Base-by-base conservation (phyloP, 2,113 vertebrate species). In the Columba livia region DNA sequence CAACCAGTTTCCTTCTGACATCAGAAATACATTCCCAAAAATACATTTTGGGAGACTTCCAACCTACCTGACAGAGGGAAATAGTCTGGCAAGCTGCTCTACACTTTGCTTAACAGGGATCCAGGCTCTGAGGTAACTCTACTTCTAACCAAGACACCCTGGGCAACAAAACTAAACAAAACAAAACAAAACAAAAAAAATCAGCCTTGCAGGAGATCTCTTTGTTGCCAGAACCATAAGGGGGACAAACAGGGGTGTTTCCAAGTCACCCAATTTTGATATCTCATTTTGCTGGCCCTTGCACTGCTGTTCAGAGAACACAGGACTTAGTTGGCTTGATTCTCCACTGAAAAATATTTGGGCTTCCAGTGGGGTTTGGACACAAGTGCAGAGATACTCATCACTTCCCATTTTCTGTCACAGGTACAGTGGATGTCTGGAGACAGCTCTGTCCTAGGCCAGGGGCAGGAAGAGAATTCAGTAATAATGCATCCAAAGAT, bases 41-140 rank as follows among this genome's bases (percentile, higher is more conserved):
- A 91, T 94, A 92, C 19, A n/a, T 88, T 92, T 79, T 94, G 92
- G 77, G 65, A 93, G 61, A 64, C 72, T 78, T 94, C 92, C 93
- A 91, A 75, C 21, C 19, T 67, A 67, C 51, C 42, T 75, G 88
- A 70, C 53, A 78, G 86, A 78, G 15, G 36, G n/a, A 90, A 96
- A 84, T 51, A 85, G 65, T 70, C 78, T 96, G 91, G 87, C 93
- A 94, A 89, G 77, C 65, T 72, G 28, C 65, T 91, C 48, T 89
- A n/a, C 1, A 1, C 38, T 90, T 84, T 75, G 28, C 50, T 78
- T 53, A 78, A 64, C 32, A 53, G 19, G 3, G 61, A 88, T 56
- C 34, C 72, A 44, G 58, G n/a, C 40, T 77, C 57, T 72, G 81
- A 87, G 44, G 26, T 94, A 82, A 80, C 60, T 61, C 54, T 75